Evolutionary conservation across 1,140 invertebrate species (phyloP).

Genomic region (Scaptomyza pallida): DNA sequence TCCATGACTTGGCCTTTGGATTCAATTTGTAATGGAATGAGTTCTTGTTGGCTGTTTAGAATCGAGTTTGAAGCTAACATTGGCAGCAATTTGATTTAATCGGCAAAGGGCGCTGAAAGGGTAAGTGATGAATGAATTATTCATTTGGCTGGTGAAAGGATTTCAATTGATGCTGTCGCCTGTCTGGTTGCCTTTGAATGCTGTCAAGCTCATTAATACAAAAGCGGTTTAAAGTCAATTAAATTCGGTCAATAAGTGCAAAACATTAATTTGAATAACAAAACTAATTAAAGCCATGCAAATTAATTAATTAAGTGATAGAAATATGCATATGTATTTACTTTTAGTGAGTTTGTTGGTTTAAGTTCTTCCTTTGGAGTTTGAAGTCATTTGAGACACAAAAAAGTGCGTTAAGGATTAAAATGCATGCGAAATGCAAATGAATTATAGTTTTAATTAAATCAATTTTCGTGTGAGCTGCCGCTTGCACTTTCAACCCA

Average conservation of each 20-base stretch:
- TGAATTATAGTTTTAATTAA: constrained; percentile 67
- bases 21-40: background rate
- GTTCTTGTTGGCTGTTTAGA: constrained; percentile 1
- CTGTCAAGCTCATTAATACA: constrained; percentile 32
- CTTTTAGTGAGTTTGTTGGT: background rate
- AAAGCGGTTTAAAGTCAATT: constrained; percentile 40
- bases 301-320: constrained; percentile 8
- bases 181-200: background rate
- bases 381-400: background rate
- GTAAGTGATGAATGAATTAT: constrained; percentile 59
- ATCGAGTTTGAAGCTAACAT: constrained; percentile 1
- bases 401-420: constrained; percentile 37
- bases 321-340: background rate
- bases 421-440: constrained; percentile 55
- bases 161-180: constrained; percentile 24
- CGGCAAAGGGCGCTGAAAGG: constrained; percentile 47
- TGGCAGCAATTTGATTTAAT: constrained; percentile 68
- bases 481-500: constrained; percentile 18
- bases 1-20: constrained; percentile 32
- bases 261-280: constrained; percentile 16
- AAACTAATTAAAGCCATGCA: background rate
- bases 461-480: constrained; percentile 66
- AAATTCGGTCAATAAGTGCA: constrained; percentile 27
- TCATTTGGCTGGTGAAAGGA: constrained; percentile 42
- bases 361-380: no score